Base-by-base conservation (phyloP, 92 coral and sea anemone species). In the Bergia sp. region DNA sequence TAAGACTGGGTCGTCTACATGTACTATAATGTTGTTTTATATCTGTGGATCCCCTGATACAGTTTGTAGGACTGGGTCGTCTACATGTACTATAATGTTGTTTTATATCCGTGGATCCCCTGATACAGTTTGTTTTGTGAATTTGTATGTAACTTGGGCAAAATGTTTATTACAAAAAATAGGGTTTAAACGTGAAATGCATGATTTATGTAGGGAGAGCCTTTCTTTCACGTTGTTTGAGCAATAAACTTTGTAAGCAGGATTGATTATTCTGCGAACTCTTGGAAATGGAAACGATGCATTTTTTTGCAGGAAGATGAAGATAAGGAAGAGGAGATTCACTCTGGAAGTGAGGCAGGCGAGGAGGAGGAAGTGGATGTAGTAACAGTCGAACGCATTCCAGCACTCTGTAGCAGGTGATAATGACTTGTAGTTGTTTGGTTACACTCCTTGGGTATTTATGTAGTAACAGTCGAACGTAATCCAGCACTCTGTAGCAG, bases 331-430 rank as follows among this genome's bases (percentile, higher is more conserved):
- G 96, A 93, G 43, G 99, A 96, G 66, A 90, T 97, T 10, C 98
- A 94, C 40, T 97, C 99, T 4, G 99, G 96, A 38, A 97, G 98
- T 37, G 99, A 97, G 86, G 98, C 94, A 2, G 98, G 99, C 11
- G 99, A 97, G 86, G 99, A 97, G 83, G 99, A 93, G 57, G 99
- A 97, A 88, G 99, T 97, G 47, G 99, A 97, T 93, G 99, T 97
- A 13, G 93, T 95, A 37, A 79, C 97, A 2, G 93, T 97, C 37
- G 99, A 97, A 87, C 91, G 98, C 81, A 97, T 97, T 76, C 97
- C 98, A 82, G 99, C 99, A 45, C 85, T 97, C 82, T 97, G 99
- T 36, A 97, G 99, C 98, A 97, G 99, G 99, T 97, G 85, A 61
- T 72, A 80, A 41, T 5, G 4, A 79, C 23, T 57, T 36, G 3